Evolutionary conservation across 53 echinoderm and acorn worm species (phyloP).

Genomic region (Actinopyga echinites): DNA sequence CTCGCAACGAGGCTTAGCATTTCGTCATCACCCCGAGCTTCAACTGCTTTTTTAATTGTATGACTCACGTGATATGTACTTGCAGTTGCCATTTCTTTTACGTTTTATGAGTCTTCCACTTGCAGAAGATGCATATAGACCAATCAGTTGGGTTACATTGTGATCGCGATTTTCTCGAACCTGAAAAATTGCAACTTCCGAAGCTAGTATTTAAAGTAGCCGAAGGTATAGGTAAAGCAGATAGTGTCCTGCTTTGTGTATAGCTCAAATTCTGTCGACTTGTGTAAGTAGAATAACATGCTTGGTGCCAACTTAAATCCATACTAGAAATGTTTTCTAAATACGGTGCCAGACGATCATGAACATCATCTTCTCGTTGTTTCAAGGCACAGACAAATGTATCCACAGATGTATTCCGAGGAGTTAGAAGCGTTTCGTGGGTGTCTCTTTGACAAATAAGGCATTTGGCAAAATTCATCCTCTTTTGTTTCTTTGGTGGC

Average conservation of each 20-base stretch:
- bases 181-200: too few species aligned
- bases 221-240: neutral
- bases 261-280: slow-evolving; percentile 29
- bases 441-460: slow-evolving; percentile 45
- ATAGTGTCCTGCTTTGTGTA: slow-evolving; percentile 16
- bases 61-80: slow-evolving; percentile 39
- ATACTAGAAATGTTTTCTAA: neutral
- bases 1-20: neutral
- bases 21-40: slow-evolving; percentile 40
- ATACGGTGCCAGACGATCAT: slow-evolving; percentile 16
- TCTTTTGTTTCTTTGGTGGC: slow-evolving; percentile 33
- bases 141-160: slow-evolving; percentile 42
- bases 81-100: slow-evolving; percentile 40
- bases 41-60: slow-evolving; percentile 39
- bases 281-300: slow-evolving; percentile 38
- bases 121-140: slow-evolving; percentile 51
- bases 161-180: slow-evolving; percentile 27
- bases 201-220: neutral
- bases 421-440: slow-evolving; percentile 3
- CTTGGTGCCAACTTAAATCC: slow-evolving; percentile 28
- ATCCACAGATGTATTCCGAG: slow-evolving; percentile 1
- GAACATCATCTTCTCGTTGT: slow-evolving; percentile 20
- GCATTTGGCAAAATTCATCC: slow-evolving; percentile 42
- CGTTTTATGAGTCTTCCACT: slow-evolving; percentile 44
- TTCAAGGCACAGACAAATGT: slow-evolving; percentile 30